Base-by-base conservation (phyloP, 1,140 invertebrate species). In the Carcinoscorpius rotundicauda region DNA sequence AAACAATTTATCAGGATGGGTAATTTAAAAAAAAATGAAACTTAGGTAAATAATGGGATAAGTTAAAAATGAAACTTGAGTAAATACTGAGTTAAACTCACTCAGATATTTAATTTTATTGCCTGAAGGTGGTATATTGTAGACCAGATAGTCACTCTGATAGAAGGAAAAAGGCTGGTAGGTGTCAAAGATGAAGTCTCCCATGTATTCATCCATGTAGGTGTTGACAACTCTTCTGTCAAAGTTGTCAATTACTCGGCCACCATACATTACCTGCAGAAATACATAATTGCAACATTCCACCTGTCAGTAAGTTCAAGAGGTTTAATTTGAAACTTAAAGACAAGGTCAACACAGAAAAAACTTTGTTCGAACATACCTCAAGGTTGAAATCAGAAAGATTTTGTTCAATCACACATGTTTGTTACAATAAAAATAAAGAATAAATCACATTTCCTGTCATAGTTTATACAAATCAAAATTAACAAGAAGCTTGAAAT, bases 131-230 rank as follows among this genome's bases (percentile, higher is more conserved):
- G 29, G 29, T 29, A 29, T 29, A 29, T 29, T 29, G 29, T 29
- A 29, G 29, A 29, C 29, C 29, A 29, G 29, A 29, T 78, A 74
- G 1, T 83, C 77, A 72, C 92, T 87, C 48, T 81, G 75, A 75
- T 89, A 93, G 78, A 94, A 94, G 75, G 91, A 87, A 77, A 92
- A 95, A 0, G 87, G 86, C 75, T 93, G 88, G 75, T 89, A 93
- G 11, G 83, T 84, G 73, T 93, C 88, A 73, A 95, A 93, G 48
- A 95, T 79, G 75, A 94, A 95, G 72, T 95, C 91, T 0, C 91
- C 91, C 81, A 95, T 87, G 74, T 94, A 96, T 76, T 95, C 90
- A 74, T 93, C 83, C 87, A 94, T 91, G 74, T 94, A 94, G 0
- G 86, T 89, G 65, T 84, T 81, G 3, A 92, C 85, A 4, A 93